These are phyloP conservation scores for Hyles vespertilio DNA, from an alignment of 1,140 invertebrate species.

Conservation along the genomic window DNA sequence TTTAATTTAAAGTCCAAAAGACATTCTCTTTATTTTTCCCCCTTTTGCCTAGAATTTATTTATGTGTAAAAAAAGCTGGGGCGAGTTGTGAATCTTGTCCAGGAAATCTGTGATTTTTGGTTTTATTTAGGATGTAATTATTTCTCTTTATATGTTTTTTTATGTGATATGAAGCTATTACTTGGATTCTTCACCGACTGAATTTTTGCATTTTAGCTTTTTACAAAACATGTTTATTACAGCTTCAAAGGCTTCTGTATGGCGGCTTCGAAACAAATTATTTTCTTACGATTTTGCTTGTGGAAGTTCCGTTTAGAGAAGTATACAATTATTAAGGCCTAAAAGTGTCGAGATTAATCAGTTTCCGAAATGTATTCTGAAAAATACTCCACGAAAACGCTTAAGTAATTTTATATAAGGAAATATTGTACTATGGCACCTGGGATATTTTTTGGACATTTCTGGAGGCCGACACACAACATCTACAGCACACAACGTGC, in stretches of 20 bases:
- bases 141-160: constrained; percentile 56
- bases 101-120: constrained; percentile 69
- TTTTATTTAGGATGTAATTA: constrained; percentile 69
- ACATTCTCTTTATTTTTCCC: constrained; percentile 60
- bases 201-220: constrained; percentile 50
- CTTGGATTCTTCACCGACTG: constrained; percentile 43
- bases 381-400: background rate
- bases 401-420: too few relatives aligned
- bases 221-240: constrained; percentile 16
- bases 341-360: too few relatives aligned
- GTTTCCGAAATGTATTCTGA: too few relatives aligned
- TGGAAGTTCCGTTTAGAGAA: too few relatives aligned
- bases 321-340: too few relatives aligned
- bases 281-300: too few relatives aligned
- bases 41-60: constrained; percentile 60
- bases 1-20: constrained; percentile 68
- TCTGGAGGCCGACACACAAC: background rate
- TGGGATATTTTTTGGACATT: background rate
- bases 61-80: constrained; percentile 57
- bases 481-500: constrained; percentile 36
- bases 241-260: too few relatives aligned
- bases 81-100: constrained; percentile 61
- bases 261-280: too few relatives aligned
- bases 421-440: too few relatives aligned
- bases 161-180: constrained; percentile 61